These are phyloP conservation scores for Troides helena DNA, from an alignment of 2,888 invertebrate genomes.

Conservation along the genomic window DNA sequence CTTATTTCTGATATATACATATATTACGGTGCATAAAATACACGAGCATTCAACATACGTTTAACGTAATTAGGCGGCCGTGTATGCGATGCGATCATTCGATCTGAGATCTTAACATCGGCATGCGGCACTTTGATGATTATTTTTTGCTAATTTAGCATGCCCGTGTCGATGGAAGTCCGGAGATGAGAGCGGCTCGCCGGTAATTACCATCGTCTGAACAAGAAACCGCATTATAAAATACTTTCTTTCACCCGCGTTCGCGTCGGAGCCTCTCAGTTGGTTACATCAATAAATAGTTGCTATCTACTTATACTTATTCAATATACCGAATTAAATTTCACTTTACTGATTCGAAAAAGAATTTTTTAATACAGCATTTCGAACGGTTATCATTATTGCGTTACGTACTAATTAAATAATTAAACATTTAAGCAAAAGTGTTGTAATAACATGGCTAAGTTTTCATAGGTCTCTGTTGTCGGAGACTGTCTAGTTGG, in stretches of 20 bases:
- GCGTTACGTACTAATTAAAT: not conserved
- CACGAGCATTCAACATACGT: conserved; percentile 17
- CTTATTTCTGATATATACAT: not conserved
- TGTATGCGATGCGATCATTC: conserved; percentile 20
- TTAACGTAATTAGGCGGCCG: conserved; percentile 24
- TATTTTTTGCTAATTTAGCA: conserved; percentile 50
- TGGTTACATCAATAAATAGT: conserved; percentile 30
- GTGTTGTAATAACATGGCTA: no score
- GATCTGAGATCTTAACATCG: conserved; percentile 28
- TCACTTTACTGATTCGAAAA: conserved; percentile 11
- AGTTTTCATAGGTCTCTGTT: no score
- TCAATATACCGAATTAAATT: conserved; percentile 21
- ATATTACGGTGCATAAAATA: not conserved
- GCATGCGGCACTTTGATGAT: conserved; percentile 39
- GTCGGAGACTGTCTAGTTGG: no score
- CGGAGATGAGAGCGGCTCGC: conserved; percentile 40
- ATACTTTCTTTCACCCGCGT: conserved; percentile 22
- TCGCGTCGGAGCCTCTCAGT: not conserved
- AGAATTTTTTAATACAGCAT: conserved; percentile 1
- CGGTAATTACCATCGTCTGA: conserved; percentile 39
- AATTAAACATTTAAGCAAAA: not conserved
- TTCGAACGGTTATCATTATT: conserved; percentile 7
- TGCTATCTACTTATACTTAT: conserved; percentile 16
- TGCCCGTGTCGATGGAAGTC: conserved; percentile 43
- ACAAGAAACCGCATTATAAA: conserved; percentile 33